A percentile compares a stretch with the other conserved stretches of the same genome.
Evolutionary conservation across 2,888 invertebrate genomes (phyloP).

Genomic region (Drepana falcataria): DNA sequence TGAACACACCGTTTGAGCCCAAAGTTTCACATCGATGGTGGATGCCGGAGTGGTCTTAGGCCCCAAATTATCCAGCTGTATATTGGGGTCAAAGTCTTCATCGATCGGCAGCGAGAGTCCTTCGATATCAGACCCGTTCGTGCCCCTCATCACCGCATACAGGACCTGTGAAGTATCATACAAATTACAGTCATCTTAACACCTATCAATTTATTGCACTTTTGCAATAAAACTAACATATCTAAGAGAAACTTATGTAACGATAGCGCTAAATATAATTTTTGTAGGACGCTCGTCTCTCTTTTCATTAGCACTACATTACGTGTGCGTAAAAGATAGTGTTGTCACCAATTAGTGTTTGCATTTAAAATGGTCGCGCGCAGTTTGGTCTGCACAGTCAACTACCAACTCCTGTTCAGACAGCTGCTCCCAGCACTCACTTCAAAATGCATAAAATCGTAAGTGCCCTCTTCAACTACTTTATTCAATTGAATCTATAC

Average conservation of each 20-base stretch:
- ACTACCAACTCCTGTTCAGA: conserved; percentile 30
- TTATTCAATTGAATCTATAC: not conserved
- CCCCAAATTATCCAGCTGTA: conserved; percentile 83
- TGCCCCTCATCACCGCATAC: conserved; percentile 79
- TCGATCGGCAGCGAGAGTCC: conserved; percentile 76
- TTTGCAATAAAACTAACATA: conserved; percentile 31
- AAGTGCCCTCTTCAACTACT: conserved; percentile 25
- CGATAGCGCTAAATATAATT: conserved; percentile 31
- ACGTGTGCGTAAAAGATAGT: conserved; percentile 39
- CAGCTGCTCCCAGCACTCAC: conserved; percentile 20
- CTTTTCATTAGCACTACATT: conserved; percentile 62
- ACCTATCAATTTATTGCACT: conserved; percentile 3
- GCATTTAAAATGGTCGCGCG: conserved; percentile 44
- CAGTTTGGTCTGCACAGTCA: conserved; percentile 36
- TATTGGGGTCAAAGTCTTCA: conserved; percentile 86
- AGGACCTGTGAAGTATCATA: conserved; percentile 65
- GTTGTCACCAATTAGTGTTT: conserved; percentile 53
- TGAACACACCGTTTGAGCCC: conserved; percentile 68
- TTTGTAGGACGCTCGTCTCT: conserved; percentile 41
- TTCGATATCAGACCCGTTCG: conserved; percentile 70
- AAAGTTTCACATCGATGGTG: conserved; percentile 70
- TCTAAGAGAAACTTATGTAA: conserved; percentile 28
- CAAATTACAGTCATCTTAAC: conserved; percentile 5
- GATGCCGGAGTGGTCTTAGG: conserved; percentile 66
- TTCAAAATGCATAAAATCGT: conserved; percentile 59